phyloP scores from a whole-genome alignment of 2,113 vertebrate species.

The Motacilla alba region DNA sequence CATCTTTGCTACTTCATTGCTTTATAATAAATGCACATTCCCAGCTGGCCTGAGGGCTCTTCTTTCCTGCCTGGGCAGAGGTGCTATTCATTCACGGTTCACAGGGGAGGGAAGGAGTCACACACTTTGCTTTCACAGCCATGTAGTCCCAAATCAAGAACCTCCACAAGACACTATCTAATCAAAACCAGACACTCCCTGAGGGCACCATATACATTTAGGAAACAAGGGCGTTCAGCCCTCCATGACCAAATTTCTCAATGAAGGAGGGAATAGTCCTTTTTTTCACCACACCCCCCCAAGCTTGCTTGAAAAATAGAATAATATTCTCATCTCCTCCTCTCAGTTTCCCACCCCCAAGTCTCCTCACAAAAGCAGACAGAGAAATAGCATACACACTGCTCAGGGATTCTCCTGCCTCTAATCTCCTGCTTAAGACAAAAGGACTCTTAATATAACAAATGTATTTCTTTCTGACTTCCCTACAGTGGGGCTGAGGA shows the following conservation, averaged over 20 bases:
- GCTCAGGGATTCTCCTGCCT: background rate
- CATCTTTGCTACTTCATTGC: slow-evolving; percentile 63
- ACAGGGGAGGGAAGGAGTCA: slow-evolving; percentile 10
- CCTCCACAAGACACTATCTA: slow-evolving; percentile 28
- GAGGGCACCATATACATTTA: slow-evolving; percentile 57
- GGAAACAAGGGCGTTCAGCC: slow-evolving; percentile 29
- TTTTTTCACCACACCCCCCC: background rate
- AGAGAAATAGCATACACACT: background rate
- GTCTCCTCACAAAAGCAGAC: background rate
- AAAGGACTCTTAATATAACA: background rate
- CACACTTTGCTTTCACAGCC: slow-evolving; percentile 6
- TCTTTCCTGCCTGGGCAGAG: slow-evolving; percentile 41
- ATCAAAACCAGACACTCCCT: slow-evolving; percentile 50
- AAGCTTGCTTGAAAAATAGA: background rate
- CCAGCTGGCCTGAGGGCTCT: slow-evolving; percentile 21
- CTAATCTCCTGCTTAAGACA: background rate
- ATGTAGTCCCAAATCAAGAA: slow-evolving; percentile 37
- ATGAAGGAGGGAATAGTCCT: background rate
- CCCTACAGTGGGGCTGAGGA: background rate
- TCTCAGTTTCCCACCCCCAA: background rate
- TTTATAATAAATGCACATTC: slow-evolving; percentile 55
- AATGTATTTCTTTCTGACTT: background rate
- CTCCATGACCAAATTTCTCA: slow-evolving; percentile 49
- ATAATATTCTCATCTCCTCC: background rate
- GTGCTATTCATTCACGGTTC: slow-evolving; percentile 29